phyloP scores from a whole-genome alignment of 2,888 invertebrate species.

The Epinotia demarniana region DNA sequence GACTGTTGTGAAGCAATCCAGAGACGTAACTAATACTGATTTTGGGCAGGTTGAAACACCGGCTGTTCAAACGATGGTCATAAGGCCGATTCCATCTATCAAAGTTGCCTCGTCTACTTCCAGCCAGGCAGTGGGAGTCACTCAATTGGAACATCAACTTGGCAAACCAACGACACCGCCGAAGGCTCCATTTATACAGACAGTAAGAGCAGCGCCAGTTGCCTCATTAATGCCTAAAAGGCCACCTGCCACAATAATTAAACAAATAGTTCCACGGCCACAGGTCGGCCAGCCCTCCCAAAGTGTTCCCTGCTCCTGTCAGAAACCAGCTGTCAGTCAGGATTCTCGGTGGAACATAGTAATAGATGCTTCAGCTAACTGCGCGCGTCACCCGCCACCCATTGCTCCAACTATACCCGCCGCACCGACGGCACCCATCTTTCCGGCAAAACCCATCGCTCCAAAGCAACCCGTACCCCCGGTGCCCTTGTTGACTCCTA shows the following conservation, averaged over 20 bases:
- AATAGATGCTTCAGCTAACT: constrained; percentile 51
- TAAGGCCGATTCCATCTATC: background rate
- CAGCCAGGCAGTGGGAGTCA: background rate
- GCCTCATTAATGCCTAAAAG: constrained; percentile 1
- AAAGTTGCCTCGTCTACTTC: background rate
- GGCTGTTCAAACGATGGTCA: background rate
- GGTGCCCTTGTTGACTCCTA: constrained; percentile 20
- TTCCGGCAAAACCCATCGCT: constrained; percentile 25
- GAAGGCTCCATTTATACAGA: constrained; percentile 4
- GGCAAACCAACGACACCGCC: background rate
- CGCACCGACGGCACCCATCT: background rate
- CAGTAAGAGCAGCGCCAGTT: constrained; percentile 12
- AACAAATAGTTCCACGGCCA: background rate
- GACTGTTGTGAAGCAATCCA: constrained; percentile 47
- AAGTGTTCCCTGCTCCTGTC: constrained; percentile 9
- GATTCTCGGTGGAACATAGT: constrained; percentile 43
- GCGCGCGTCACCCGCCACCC: constrained; percentile 41
- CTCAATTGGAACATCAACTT: background rate
- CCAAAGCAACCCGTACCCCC: background rate
- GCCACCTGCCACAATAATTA: background rate
- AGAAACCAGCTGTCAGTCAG: constrained; percentile 14
- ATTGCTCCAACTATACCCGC: constrained; percentile 15
- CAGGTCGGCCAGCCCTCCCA: background rate
- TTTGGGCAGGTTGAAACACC: background rate
- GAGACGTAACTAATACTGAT: background rate